These are phyloP conservation scores for Anoplius nigerrimus DNA, from an alignment of 2,888 invertebrate genomes.

Conservation along the genomic window DNA sequence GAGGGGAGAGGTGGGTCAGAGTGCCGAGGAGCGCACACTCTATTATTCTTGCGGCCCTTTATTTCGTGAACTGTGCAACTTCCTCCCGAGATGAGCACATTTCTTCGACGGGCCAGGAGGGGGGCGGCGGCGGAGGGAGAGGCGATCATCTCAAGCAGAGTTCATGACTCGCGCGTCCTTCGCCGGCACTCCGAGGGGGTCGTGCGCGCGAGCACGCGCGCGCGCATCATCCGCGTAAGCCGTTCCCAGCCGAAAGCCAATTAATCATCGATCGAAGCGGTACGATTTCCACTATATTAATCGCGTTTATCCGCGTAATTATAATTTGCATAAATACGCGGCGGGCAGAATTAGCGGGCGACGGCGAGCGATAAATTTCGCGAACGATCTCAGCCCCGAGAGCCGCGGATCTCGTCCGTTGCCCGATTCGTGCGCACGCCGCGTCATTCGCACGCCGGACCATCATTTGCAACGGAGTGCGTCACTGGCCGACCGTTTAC, in stretches of 20 bases:
- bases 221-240: too few relatives aligned
- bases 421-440: constrained; percentile 3
- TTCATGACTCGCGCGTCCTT: neutral
- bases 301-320: neutral
- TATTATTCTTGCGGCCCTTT: constrained; percentile 52
- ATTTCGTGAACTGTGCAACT: constrained; percentile 54
- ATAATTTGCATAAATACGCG: constrained; percentile 2
- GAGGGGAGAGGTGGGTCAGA: too few relatives aligned
- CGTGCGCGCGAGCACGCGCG: neutral
- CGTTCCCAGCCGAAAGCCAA: neutral
- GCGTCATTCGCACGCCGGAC: neutral
- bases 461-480: neutral
- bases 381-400: constrained; percentile 7
- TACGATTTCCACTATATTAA: neutral
- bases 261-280: neutral
- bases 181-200: neutral
- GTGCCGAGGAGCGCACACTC: constrained; percentile 29
- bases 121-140: constrained; percentile 8
- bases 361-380: constrained; percentile 4
- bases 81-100: constrained; percentile 27
- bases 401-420: neutral
- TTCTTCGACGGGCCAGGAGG: neutral
- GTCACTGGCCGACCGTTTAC: too few relatives aligned
- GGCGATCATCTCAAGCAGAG: constrained; percentile 38
- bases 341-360: neutral